phyloP scores from a whole-genome alignment of 1,140 invertebrate genomes.

The Chironomus striatipennis region DNA sequence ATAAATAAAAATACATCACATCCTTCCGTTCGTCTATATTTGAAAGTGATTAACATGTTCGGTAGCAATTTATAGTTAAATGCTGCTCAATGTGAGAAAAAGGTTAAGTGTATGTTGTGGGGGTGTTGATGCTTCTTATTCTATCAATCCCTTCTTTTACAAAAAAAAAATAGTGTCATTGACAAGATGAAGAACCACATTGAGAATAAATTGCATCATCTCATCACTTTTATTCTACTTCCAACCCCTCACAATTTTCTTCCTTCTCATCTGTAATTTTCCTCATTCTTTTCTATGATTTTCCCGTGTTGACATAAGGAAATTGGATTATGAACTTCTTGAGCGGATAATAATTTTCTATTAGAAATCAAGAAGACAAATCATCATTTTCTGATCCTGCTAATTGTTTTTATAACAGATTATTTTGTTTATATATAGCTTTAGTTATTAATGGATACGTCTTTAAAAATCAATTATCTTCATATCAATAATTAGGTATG shows the following conservation, averaged over 20 bases:
- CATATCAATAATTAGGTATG: not conserved
- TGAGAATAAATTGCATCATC: slow-evolving; percentile 1
- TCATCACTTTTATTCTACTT: not conserved
- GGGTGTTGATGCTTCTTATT: not conserved
- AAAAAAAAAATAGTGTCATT: not conserved
- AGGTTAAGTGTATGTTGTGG: not conserved
- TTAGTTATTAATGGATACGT: no score
- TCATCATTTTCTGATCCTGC: not conserved
- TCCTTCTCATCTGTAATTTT: not conserved
- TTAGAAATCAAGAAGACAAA: no score
- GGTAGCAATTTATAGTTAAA: not conserved
- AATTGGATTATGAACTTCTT: slow-evolving; percentile 15
- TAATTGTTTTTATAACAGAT: not conserved
- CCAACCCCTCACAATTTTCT: not conserved
- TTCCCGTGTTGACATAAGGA: not conserved
- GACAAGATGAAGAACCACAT: slow-evolving; percentile 12
- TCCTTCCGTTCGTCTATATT: not conserved
- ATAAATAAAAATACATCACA: not conserved
- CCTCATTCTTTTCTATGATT: not conserved
- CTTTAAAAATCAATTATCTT: not conserved
- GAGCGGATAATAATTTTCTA: not conserved
- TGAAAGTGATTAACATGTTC: not conserved
- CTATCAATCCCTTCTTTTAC: not conserved
- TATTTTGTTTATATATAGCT: not conserved
- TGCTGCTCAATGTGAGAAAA: not conserved